Percentiles rank a stretch among this genome's conserved stretches.
Conservation (phyloP, 2,113 vertebrate species). For the Naja naja region DNA sequence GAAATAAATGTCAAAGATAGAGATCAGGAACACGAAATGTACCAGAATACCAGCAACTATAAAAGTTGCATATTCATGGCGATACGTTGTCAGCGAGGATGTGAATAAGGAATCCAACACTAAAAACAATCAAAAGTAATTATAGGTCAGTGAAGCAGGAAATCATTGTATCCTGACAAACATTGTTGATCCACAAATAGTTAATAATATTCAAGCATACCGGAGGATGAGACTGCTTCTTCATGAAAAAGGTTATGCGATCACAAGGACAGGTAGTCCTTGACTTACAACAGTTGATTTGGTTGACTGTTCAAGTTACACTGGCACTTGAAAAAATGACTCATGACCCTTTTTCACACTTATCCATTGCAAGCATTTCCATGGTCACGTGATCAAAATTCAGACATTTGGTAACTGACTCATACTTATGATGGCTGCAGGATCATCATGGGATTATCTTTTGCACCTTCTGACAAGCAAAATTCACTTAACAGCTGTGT, state of each 20-base stretch:
- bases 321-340: not conserved
- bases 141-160: not conserved
- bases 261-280: not conserved
- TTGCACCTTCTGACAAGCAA: not conserved
- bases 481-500: not conserved
- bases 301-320: not conserved
- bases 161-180: not conserved
- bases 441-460: not conserved
- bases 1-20: conserved; percentile 98
- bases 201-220: not conserved
- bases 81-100: not conserved
- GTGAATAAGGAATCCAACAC: conserved; percentile 29
- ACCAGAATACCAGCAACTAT: conserved; percentile 82
- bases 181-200: not conserved
- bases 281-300: not conserved
- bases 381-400: not conserved
- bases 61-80: conserved; percentile 75
- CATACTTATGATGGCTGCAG: not conserved
- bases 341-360: not conserved
- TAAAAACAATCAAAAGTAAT: conserved; percentile 13
- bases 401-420: not conserved
- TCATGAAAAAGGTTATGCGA: not conserved
- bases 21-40: conserved; percentile 88
- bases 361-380: not conserved
- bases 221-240: not conserved